Evolutionary conservation across 2,888 invertebrate species (phyloP).

Genomic region (Hartigia nigra): DNA sequence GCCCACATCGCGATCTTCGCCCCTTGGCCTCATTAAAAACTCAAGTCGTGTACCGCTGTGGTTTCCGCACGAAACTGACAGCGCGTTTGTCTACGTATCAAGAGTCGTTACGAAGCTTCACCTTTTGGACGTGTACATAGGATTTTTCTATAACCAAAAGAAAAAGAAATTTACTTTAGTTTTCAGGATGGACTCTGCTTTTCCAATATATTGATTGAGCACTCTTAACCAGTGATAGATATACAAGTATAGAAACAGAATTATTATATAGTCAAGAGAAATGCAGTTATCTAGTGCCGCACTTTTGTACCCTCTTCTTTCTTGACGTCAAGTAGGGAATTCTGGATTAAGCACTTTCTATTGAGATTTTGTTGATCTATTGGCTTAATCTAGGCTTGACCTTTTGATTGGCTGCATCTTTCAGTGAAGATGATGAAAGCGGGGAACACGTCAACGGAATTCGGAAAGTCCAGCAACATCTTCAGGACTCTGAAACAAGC

Average conservation of each 20-base stretch:
- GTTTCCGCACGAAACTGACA: neutral
- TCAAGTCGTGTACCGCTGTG: constrained; percentile 7
- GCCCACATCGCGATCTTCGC: neutral
- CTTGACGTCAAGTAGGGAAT: neutral
- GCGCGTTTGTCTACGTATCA: neutral
- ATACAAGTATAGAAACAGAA: neutral
- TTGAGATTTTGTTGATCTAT: neutral
- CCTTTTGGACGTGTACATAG: neutral
- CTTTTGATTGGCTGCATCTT: constrained; percentile 32
- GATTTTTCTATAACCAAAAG: neutral
- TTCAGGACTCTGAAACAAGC: constrained; percentile 61
- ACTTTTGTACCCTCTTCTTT: neutral
- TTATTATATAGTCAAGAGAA: neutral
- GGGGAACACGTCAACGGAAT: constrained; percentile 50
- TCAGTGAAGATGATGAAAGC: constrained; percentile 58
- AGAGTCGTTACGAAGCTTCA: neutral
- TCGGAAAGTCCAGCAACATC: constrained; percentile 53
- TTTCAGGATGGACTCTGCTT: neutral
- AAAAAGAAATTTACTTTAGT: neutral
- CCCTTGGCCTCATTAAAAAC: constrained; percentile 15
- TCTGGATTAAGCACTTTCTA: neutral
- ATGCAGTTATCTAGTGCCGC: neutral
- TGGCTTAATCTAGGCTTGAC: neutral
- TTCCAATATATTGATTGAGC: neutral
- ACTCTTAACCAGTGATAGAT: neutral